Percentiles rank a stretch among this genome's conserved stretches.
phyloP scores from a whole-genome alignment of 2,888 invertebrate species.

The Shargacucullia verbasci region DNA sequence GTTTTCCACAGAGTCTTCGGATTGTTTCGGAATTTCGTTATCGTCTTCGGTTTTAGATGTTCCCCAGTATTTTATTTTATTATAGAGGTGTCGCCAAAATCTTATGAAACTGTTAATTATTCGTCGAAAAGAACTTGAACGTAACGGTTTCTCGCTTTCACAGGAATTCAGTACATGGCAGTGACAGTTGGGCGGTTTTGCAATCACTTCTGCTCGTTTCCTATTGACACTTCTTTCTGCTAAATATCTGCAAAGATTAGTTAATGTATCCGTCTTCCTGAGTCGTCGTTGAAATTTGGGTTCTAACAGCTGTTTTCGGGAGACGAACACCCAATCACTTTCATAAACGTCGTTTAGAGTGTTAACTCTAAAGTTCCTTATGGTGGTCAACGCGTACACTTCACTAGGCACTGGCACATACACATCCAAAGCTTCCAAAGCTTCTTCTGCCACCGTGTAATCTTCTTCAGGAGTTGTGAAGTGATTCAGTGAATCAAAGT shows the following conservation, averaged over 20 bases:
- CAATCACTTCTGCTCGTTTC: conserved; percentile 66
- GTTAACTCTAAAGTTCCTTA: conserved; percentile 78
- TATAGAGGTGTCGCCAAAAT: conserved; percentile 33
- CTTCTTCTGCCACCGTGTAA: conserved; percentile 50
- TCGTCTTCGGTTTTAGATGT: conserved; percentile 18
- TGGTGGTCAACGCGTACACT: conserved; percentile 78
- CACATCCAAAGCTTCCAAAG: conserved; percentile 56
- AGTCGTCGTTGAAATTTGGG: conserved; percentile 77
- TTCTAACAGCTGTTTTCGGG: conserved; percentile 71
- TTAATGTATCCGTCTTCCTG: conserved; percentile 68
- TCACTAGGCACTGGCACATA: conserved; percentile 60
- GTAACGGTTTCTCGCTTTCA: conserved; percentile 55
- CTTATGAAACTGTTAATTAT: conserved; percentile 45
- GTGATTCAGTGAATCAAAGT: conserved; percentile 60
- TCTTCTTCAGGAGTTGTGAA: conserved; percentile 49
- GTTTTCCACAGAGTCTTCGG: conserved; percentile 53
- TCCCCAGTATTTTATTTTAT: conserved; percentile 31
- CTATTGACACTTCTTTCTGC: conserved; percentile 63
- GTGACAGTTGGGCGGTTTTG: conserved; percentile 76
- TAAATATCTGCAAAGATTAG: conserved; percentile 70
- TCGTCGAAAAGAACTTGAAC: conserved; percentile 55
- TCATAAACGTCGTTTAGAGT: conserved; percentile 73
- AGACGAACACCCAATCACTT: conserved; percentile 82
- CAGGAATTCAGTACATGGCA: conserved; percentile 66
- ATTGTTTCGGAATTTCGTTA: conserved; percentile 21